Base-by-base conservation (phyloP, 2,888 invertebrate genomes). In the Eristalinus sepulchralis region DNA sequence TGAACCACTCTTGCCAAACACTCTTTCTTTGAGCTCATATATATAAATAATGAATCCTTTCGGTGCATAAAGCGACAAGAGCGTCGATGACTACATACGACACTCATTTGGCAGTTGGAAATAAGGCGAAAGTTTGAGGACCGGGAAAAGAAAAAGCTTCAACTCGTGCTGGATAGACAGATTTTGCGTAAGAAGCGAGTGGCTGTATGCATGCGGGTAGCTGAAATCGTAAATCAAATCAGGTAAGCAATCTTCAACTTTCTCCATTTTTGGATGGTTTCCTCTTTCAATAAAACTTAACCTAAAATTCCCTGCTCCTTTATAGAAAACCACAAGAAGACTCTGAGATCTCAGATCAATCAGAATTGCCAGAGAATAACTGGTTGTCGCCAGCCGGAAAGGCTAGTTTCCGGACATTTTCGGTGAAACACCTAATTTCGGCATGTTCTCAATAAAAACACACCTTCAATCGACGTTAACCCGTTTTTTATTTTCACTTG, bases 371-470 rank as follows among this genome's bases (percentile, higher is more conserved):
- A 0, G 94, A 94, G 98, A 88, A 95, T 99, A 89, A 95, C 96
- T 0, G 97, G 97, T 0, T 93, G 97, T 75, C 95, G 95, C 90
- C 93, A 99, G 70, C 94, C 97, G 0, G 98, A 98, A 0, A 97
- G 91, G 98, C 98, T 99, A 99, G 93, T 99, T 99, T 92, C 94
- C 99, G 88, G 97, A 98, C 90, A 99, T 98, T 93, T 99, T 99
- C 91, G 98, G 97, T 68, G 97, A 97, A 92, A 97, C 98, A 0
- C 94, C 99, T 1, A 98, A 98, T 73, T 98, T 99, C 90, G 97
- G 97, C 97, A 90, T 94, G 95, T 47, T 4, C 55, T 33, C 36
- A 13, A 75, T 33, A 13, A 64, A 6, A 10, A 3, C 31, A 2
- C 20, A n/a, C 13, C 63, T 22, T 8, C 8, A 39, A 47, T 22